Conservation (phyloP, 2,797 vertebrate species). For the Anniella stebbinsi region DNA sequence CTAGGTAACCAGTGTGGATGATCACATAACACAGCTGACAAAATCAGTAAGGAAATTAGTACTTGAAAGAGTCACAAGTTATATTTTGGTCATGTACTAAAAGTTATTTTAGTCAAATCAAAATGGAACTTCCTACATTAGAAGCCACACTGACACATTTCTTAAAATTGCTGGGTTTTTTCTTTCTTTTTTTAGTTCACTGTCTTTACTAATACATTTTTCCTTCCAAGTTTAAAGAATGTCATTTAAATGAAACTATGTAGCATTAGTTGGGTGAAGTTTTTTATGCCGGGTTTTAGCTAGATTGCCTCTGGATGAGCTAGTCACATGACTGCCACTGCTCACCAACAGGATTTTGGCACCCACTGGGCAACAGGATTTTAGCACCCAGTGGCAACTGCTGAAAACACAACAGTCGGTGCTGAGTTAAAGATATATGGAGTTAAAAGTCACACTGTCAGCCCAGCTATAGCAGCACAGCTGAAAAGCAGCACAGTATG, state of each 20-base stretch:
- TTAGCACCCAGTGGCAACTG: not conserved
- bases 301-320: not conserved
- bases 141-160: constrained; percentile 17
- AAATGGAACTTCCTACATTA: constrained; percentile 21
- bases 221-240: not conserved
- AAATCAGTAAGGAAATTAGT: constrained; percentile 37
- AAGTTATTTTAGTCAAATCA: constrained; percentile 37
- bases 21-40: constrained; percentile 29
- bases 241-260: not conserved
- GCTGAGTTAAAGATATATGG: not conserved
- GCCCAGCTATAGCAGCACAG: not conserved
- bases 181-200: not conserved
- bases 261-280: not conserved
- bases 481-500: not conserved
- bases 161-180: constrained; percentile 9
- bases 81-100: constrained; percentile 11
- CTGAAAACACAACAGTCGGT: not conserved
- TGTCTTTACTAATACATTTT: not conserved
- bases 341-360: not conserved
- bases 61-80: not conserved
- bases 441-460: not conserved
- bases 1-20: constrained; percentile 20
- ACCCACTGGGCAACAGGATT: not conserved
- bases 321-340: not conserved
- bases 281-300: not conserved